These are phyloP conservation scores for Brachypteracias leptosomus DNA, from an alignment of 2,113 vertebrate species.

Conservation along the genomic window DNA sequence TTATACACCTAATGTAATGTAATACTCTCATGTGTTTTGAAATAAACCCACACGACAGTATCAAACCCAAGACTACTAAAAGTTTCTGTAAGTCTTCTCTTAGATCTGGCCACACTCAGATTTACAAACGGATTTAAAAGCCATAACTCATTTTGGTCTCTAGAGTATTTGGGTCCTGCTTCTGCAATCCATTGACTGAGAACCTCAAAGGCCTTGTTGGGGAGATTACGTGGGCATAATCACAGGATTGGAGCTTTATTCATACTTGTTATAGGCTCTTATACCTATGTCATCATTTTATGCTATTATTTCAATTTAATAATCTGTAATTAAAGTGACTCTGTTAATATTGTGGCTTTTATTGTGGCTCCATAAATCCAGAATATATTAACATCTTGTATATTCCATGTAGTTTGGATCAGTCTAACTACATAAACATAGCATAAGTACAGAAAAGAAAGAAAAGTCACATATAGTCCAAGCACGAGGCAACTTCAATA, in stretches of 20 bases:
- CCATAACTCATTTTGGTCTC: not conserved
- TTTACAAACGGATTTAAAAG: not conserved
- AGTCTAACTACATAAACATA: not conserved
- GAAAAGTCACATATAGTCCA: not conserved
- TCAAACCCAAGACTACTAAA: not conserved
- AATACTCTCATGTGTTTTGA: not conserved
- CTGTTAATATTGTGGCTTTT: not conserved
- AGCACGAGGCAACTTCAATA: not conserved
- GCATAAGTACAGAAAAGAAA: not conserved
- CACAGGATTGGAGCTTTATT: not conserved
- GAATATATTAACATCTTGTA: not conserved
- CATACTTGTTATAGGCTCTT: not conserved
- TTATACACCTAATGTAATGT: not conserved
- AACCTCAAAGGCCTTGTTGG: not conserved
- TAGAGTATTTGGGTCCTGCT: not conserved
- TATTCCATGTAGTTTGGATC: not conserved
- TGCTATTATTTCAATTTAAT: not conserved
- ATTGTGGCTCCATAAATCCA: not conserved
- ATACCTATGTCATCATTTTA: not conserved
- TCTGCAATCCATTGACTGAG: not conserved
- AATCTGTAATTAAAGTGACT: not conserved
- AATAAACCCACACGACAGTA: not conserved
- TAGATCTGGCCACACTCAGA: not conserved
- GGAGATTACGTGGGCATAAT: not conserved
- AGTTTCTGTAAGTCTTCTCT: not conserved